A percentile compares a stretch with the other conserved stretches of the same genome.
phyloP scores from a whole-genome alignment of 37 sponge, comb jelly and placozoan species.

The Eunapius fragilis region DNA sequence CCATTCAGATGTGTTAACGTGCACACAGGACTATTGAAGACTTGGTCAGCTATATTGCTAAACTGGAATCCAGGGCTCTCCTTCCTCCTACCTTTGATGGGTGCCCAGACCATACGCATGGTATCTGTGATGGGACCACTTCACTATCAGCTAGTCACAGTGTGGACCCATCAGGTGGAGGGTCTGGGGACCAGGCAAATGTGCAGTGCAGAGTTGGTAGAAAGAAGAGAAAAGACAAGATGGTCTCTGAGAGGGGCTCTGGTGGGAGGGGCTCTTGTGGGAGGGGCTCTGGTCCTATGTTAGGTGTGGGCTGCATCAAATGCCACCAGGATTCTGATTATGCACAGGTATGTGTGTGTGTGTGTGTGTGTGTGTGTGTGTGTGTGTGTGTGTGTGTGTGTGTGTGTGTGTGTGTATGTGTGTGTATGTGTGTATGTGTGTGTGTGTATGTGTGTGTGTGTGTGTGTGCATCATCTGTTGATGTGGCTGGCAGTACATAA shows the following conservation, averaged over 20 bases:
- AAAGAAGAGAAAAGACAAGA: not conserved
- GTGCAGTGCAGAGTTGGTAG: not conserved
- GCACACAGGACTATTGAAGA: slow-evolving; percentile 34
- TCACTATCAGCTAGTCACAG: not conserved
- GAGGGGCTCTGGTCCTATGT: not conserved
- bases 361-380: not conserved
- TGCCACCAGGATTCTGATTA: slow-evolving; percentile 47
- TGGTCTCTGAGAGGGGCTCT: not conserved
- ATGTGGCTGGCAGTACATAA: not conserved
- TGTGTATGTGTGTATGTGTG: not conserved
- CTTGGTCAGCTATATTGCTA: slow-evolving; percentile 16
- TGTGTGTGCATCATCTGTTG: not conserved
- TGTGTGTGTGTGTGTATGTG: not conserved
- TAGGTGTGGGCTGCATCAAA: slow-evolving; percentile 41
- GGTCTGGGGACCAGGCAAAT: slow-evolving; percentile 3
- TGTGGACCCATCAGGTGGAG: not conserved
- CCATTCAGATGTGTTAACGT: too few species aligned
- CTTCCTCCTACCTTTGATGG: not conserved
- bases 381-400: not conserved
- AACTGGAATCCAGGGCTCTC: slow-evolving; percentile 14
- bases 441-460: slow-evolving; percentile 3
- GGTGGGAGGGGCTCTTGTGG: not conserved
- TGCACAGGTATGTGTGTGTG: slow-evolving; percentile 18
- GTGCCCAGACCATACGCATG: not conserved
- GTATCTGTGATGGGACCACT: not conserved